Percentiles rank a stretch among this genome's conserved stretches.
phyloP scores from a whole-genome alignment of 1,140 invertebrate species.

The Geopemphigus sp. region DNA sequence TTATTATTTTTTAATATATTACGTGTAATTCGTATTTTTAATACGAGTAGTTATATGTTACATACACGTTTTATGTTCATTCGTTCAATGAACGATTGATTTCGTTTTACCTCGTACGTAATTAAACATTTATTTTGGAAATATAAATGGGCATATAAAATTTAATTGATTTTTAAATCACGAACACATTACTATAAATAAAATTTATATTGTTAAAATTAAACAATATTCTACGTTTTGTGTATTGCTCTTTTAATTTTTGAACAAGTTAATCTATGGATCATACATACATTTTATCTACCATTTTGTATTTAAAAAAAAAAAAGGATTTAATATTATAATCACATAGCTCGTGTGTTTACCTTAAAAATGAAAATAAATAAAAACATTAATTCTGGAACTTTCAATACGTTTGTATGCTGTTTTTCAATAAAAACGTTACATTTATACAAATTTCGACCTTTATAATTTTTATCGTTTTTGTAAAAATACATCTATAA shows the following conservation, averaged over 20 bases:
- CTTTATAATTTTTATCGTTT: background rate
- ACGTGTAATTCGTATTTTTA: background rate
- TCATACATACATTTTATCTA: background rate
- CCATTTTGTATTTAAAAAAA: constrained; percentile 11
- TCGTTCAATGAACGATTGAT: background rate
- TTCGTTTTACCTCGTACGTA: background rate
- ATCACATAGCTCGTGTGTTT: background rate
- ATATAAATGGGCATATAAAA: background rate
- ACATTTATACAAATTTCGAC: background rate
- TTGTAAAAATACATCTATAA: too few relatives aligned
- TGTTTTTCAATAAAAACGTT: background rate
- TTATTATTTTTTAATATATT: background rate
- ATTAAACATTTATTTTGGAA: too few relatives aligned
- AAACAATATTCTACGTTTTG: background rate
- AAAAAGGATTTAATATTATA: constrained; percentile 2
- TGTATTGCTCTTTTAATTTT: constrained; percentile 18
- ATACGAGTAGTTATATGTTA: background rate
- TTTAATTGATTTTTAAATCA: constrained; percentile 26
- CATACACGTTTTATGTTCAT: background rate
- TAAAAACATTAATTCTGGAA: constrained; percentile 7
- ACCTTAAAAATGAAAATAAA: background rate
- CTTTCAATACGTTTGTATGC: background rate
- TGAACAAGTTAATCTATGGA: constrained; percentile 24
- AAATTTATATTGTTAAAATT: background rate
- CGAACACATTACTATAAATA: background rate